Evolutionary conservation across 1,140 invertebrate genomes (phyloP), one percentile per base, ranked within the genome.

Genomic region (Cydia amplana): DNA sequence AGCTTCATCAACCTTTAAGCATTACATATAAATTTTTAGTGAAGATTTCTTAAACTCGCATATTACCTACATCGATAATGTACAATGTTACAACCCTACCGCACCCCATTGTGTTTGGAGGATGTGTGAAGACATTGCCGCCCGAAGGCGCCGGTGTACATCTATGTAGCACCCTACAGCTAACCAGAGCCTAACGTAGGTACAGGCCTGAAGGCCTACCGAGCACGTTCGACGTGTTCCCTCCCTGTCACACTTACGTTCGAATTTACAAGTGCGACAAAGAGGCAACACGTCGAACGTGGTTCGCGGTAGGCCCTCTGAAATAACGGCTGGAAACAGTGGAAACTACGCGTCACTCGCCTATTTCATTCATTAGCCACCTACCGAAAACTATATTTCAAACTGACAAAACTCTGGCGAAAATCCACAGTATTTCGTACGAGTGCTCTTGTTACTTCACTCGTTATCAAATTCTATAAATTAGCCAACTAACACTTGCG

Each of bases 71-170:
- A 18, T 36, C 64, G 64, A 67, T 67, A 36, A 67, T 67, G 18
- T 7, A 70, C 9, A 18, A 16, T 18, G 65, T 9, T 51, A 70
- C 65, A 70, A 36, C 65, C 65, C 65, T 70, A 36, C 18, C 14
- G 28, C 28, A 18, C 28, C 65, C 64, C 18, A 70, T 70, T 70
- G 65, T 70, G 65, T 70, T 70, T 70, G 36, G 25, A 70, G 65
- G 65, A 32, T 70, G 65, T 70, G 40, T 32, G 65, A 70, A 70
- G 65, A 70, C 65, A 70, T 70, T 28, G 65, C 16, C 65, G 65
- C 6, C 16, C 65, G 65, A 70, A 32, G 65, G 28, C 65, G 32
- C 9, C 65, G 5, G 32, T 70, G 18, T 70, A 43, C n/a, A n/a
- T 32, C 0, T 40, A 40, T 23, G 4, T 70, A 67, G 12, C 64